phyloP scores from a whole-genome alignment of 2,797 vertebrate species.

The Morus bassanus region DNA sequence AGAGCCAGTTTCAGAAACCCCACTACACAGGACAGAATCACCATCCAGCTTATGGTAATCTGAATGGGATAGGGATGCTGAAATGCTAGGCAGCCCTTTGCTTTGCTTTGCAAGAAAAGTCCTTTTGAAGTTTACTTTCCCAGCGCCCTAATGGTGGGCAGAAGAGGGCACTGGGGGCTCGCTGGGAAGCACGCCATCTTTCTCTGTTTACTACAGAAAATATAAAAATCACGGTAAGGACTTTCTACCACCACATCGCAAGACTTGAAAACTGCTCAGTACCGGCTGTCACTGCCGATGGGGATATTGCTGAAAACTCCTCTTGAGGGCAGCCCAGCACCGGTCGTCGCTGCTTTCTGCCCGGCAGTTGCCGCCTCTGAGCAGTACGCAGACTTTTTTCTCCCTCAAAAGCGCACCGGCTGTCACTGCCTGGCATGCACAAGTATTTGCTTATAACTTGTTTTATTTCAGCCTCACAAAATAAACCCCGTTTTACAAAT shows the following conservation, averaged over 20 bases:
- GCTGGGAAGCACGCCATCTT: fast-evolving
- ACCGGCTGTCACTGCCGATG: fast-evolving
- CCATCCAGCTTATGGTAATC: background rate
- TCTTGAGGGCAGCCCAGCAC: background rate
- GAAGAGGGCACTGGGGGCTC: background rate
- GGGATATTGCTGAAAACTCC: background rate
- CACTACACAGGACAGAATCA: background rate
- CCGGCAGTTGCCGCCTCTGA: fast-evolving
- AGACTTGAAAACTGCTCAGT: too few relatives aligned
- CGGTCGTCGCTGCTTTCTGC: too few relatives aligned
- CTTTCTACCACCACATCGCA: background rate
- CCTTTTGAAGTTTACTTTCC: background rate
- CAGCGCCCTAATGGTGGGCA: fast-evolving
- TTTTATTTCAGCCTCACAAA: background rate
- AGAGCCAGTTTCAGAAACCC: background rate
- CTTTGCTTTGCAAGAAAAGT: background rate
- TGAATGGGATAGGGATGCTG: background rate
- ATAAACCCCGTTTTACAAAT: fast-evolving
- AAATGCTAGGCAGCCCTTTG: background rate
- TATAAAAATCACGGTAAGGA: fast-evolving
- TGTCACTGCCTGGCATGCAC: background rate
- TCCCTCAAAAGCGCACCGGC: background rate
- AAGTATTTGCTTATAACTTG: too few relatives aligned
- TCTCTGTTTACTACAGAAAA: fast-evolving
- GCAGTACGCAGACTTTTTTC: fast-evolving